Base-by-base conservation (phyloP, 2,797 vertebrate genomes). In the Enteromius paludinosus region DNA sequence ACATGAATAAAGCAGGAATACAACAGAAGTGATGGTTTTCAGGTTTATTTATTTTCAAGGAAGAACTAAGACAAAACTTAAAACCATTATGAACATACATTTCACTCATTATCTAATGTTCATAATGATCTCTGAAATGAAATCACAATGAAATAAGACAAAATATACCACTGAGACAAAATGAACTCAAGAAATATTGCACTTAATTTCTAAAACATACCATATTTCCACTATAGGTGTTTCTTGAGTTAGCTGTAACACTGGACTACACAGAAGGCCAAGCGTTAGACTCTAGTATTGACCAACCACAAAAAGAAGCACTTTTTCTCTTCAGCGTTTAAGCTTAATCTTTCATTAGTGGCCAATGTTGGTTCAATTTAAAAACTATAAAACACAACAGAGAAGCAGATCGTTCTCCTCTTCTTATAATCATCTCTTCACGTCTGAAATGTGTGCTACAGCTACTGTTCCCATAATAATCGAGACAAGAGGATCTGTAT, bases 151-250 rank as follows among this genome's bases (percentile, higher is more conserved):
- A 87, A 90, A 87, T 85, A 89, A 86, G 77, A 89, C 78, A 87
- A 90, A 91, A 95, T 93, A 93, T 95, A 97, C 90, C 90, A 91
- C 91, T 89, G 84, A 95, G 95, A 96, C 91, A 93, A 96, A 96
- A 94, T 95, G 95, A 96, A 95, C 93, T 95, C 95, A 95, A 89
- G 94, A 96, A 95, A 97, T 99, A 99, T 99, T 99, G 98, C 98
- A 99, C 97, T 97, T 97, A 94, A 92, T 97, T 96, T 94, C 93
- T 95, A 96, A 97, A 94, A 70, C 33, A 91, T 93, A 95, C 93
- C 88, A 90, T 87, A 90, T 87, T 93, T 93, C 89, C 83, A 87
- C 75, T 88, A 86, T 18, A 77, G 82, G 87, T 95, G 86, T 90
- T 82, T 91, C 92, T 93, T 90, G 90, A 96, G 90, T 93, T 94